These are phyloP conservation scores for Polypedilum pembai DNA, from an alignment of 1,140 invertebrate genomes.

Conservation along the genomic window DNA sequence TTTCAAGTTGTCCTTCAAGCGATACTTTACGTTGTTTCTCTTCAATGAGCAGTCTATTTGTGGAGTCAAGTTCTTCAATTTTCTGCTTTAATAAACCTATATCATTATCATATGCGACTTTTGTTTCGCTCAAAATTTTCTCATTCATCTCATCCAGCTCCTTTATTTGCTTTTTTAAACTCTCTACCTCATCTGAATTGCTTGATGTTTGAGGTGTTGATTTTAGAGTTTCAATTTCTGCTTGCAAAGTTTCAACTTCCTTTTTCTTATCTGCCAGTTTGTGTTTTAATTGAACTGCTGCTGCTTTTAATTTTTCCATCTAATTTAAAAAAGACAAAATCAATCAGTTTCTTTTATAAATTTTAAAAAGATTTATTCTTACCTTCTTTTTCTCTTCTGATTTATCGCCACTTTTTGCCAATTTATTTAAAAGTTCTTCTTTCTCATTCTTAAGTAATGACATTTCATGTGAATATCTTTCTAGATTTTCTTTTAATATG, in stretches of 20 bases:
- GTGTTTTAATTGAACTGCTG: slow-evolving; percentile 30
- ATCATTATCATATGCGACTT: slow-evolving; percentile 34
- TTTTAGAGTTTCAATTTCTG: slow-evolving; percentile 32
- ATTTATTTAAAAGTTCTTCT: neutral
- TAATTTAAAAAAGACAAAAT: neutral
- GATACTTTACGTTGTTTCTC: slow-evolving; percentile 36
- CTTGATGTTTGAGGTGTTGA: neutral
- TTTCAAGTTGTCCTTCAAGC: slow-evolving; percentile 59
- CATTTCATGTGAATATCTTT: neutral
- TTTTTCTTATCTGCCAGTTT: slow-evolving; percentile 32
- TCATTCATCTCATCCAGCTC: slow-evolving; percentile 21
- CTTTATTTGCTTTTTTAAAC: neutral
- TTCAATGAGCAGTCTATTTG: slow-evolving; percentile 42
- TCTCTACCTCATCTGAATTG: neutral
- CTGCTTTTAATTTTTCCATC: slow-evolving; percentile 20
- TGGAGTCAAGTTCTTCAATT: slow-evolving; percentile 36
- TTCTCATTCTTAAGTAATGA: neutral
- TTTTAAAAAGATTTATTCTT: neutral
- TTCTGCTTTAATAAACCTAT: slow-evolving; percentile 37
- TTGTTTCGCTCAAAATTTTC: slow-evolving; percentile 33
- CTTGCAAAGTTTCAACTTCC: slow-evolving; percentile 32
- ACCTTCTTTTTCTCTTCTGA: slow-evolving; percentile 6
- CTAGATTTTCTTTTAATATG: neutral
- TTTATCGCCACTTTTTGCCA: neutral
- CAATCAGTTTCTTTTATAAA: neutral